Percentiles rank a stretch among this genome's conserved stretches.
phyloP scores from a whole-genome alignment of 2,113 vertebrate genomes.

The Ceyx margarethae region DNA sequence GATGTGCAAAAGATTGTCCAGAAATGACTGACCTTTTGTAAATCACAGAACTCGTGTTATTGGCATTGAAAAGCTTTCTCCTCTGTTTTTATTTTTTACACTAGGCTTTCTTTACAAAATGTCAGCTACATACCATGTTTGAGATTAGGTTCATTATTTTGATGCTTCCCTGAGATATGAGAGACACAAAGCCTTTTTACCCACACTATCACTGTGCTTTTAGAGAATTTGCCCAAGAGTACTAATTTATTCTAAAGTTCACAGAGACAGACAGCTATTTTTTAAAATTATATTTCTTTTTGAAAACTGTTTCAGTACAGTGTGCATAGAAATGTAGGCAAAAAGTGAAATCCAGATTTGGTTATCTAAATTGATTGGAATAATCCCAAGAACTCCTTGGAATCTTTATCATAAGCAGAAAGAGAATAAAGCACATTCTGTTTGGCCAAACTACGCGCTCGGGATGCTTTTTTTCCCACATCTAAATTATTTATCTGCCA shows the following conservation, averaged over 20 bases:
- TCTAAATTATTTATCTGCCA: constrained; percentile 71
- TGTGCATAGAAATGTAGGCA: neutral
- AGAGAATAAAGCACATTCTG: constrained; percentile 37
- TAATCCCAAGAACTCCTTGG: constrained; percentile 39
- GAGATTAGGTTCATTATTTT: constrained; percentile 74
- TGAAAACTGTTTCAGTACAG: neutral
- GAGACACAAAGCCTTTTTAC: neutral
- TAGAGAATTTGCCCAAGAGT: constrained; percentile 23
- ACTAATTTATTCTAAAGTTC: constrained; percentile 45
- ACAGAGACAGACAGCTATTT: neutral
- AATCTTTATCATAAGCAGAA: constrained; percentile 58
- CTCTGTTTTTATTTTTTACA: constrained; percentile 20
- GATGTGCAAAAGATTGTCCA: neutral
- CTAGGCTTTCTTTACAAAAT: constrained; percentile 76
- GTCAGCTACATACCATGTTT: constrained; percentile 74
- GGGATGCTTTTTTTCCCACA: constrained; percentile 46
- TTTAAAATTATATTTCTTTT: neutral
- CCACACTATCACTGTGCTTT: neutral
- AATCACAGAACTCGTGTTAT: constrained; percentile 15
- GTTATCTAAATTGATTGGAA: constrained; percentile 34
- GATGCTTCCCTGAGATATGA: neutral
- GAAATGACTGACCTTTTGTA: constrained; percentile 37
- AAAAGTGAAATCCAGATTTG: constrained; percentile 24
- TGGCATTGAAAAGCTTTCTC: neutral
- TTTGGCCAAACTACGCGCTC: constrained; percentile 38